Conservation (phyloP, 2,888 invertebrate genomes). For the Philonicus albiceps region DNA sequence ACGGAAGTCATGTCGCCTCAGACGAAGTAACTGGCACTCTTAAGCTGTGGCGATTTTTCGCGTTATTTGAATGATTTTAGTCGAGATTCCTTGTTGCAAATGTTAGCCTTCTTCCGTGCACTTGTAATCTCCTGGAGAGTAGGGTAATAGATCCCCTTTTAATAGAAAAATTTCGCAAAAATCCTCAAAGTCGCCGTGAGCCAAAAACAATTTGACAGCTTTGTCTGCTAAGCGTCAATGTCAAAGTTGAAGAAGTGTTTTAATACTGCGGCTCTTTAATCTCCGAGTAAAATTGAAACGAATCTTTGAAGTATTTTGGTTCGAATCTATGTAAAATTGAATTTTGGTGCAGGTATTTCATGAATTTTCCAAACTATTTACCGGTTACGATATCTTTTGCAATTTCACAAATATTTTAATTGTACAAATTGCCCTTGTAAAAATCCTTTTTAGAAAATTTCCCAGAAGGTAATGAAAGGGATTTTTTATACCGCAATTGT, state of each 20-base stretch:
- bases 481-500: not conserved
- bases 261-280: not conserved
- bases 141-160: not conserved
- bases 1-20: constrained; percentile 51
- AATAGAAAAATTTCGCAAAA: not conserved
- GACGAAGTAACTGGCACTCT: not conserved
- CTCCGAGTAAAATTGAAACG: not conserved
- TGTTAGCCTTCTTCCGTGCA: not conserved
- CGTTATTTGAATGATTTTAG: not conserved
- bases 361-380: not conserved
- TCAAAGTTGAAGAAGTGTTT: not conserved
- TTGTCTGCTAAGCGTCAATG: not conserved
- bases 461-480: not conserved
- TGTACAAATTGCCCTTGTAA: not conserved
- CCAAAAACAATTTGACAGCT: not conserved
- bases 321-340: not conserved
- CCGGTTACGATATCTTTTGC: not conserved
- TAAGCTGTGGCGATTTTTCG: not conserved
- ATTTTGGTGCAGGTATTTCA: not conserved
- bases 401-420: not conserved
- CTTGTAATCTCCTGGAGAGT: not conserved
- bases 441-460: not conserved
- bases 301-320: not conserved
- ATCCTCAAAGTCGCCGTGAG: not conserved
- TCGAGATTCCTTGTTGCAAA: not conserved